Evolutionary conservation across 2,888 invertebrate species (phyloP).

Genomic region (Drosophila nigricruria): DNA sequence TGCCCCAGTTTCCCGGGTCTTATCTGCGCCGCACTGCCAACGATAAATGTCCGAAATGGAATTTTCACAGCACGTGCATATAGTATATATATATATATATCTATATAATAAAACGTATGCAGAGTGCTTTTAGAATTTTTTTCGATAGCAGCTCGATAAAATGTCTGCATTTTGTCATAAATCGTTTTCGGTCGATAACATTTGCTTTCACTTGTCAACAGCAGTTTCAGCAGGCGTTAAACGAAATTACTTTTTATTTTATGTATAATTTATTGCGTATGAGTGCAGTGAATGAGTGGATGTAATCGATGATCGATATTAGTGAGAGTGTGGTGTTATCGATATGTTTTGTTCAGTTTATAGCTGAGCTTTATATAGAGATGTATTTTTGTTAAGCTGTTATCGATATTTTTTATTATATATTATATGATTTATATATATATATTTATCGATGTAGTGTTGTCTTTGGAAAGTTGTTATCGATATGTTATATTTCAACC

Average conservation of each 20-base stretch:
- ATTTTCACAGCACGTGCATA: slow-evolving; percentile 13
- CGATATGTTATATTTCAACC: background rate
- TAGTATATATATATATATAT: background rate
- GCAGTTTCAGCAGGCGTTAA: background rate
- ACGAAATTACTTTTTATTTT: background rate
- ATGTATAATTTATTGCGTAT: background rate
- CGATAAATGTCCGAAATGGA: slow-evolving; percentile 12
- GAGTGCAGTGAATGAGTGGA: background rate
- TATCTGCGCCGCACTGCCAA: slow-evolving; percentile 10
- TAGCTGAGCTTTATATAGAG: too few relatives aligned
- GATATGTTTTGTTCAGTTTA: background rate
- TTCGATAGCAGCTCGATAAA: slow-evolving; percentile 34
- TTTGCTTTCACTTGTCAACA: background rate
- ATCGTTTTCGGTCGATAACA: slow-evolving; percentile 10
- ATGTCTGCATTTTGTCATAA: slow-evolving; percentile 8
- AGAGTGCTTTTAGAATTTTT: slow-evolving; percentile 1
- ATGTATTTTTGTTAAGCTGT: background rate
- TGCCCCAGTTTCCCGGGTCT: slow-evolving; percentile 20
- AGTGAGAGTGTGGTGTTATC: background rate
- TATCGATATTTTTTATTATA: background rate
- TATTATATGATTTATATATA: too few relatives aligned
- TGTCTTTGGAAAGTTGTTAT: too few relatives aligned
- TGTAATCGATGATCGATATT: too few relatives aligned
- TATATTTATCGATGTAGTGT: too few relatives aligned
- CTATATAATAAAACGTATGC: background rate